Percentiles rank a stretch among this genome's conserved stretches.
Evolutionary conservation across 2,113 vertebrate species (phyloP).

Genomic region (Lathamus discolor): DNA sequence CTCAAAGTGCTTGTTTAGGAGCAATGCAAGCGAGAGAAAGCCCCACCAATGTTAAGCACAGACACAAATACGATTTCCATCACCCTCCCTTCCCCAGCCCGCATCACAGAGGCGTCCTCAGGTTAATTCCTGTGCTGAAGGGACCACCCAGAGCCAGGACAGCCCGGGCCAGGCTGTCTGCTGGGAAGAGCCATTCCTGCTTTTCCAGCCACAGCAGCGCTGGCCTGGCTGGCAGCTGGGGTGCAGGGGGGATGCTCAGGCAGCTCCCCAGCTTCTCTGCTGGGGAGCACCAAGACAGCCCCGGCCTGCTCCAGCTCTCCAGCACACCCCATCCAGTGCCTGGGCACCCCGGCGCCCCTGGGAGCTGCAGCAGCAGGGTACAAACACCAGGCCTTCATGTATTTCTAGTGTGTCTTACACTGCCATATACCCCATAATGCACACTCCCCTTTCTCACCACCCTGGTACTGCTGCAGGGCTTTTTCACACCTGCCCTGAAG

Average conservation of each 20-base stretch:
- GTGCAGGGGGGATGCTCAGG: rapidly evolving
- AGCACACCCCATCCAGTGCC: background rate
- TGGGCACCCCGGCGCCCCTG: background rate
- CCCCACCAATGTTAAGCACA: background rate
- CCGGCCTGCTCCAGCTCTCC: background rate
- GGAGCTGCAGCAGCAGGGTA: background rate
- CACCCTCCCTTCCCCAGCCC: background rate
- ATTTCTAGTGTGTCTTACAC: background rate
- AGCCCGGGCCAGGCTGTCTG: background rate
- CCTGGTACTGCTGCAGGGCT: background rate
- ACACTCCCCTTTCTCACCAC: background rate
- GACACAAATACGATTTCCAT: background rate
- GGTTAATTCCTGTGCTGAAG: background rate
- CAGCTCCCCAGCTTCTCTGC: rapidly evolving
- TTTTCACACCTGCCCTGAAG: background rate
- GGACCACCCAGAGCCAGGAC: background rate
- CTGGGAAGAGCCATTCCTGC: background rate
- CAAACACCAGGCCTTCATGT: background rate
- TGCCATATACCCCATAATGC: no score
- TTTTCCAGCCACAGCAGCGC: rapidly evolving
- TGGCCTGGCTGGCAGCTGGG: background rate
- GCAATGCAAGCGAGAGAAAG: background rate
- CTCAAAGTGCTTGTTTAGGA: background rate
- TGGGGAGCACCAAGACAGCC: background rate
- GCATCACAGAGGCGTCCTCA: background rate